Percentiles rank a stretch among this genome's conserved stretches.
Conservation (phyloP, 1,140 invertebrate species). For the Trichonephila clavata region DNA sequence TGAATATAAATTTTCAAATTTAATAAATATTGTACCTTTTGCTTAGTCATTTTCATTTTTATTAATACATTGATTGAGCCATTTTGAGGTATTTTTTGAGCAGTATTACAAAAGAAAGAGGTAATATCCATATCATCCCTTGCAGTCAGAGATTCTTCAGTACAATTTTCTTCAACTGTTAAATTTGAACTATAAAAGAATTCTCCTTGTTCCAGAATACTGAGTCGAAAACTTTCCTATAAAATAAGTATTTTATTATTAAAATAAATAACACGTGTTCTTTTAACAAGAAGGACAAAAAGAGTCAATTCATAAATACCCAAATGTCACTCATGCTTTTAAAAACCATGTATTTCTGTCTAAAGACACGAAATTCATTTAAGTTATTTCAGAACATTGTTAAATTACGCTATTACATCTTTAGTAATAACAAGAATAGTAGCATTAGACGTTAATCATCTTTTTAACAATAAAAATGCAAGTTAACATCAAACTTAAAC, state of each 20-base stretch:
- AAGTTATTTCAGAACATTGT: no score
- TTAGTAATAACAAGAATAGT: no score
- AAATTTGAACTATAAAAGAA: conserved; percentile 36
- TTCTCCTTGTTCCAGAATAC: conserved; percentile 43
- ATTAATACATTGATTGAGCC: conserved; percentile 57
- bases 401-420: no score
- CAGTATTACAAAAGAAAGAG: not conserved
- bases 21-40: conserved; percentile 34
- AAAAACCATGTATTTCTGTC: no score
- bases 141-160: not conserved
- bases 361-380: no score
- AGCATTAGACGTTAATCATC: no score
- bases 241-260: not conserved
- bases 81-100: conserved; percentile 44
- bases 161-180: not conserved
- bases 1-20: no score
- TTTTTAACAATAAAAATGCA: no score
- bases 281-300: no score
- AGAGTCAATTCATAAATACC: no score
- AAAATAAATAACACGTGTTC: not conserved
- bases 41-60: not conserved
- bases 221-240: conserved; percentile 55
- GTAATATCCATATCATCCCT: not conserved
- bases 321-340: no score
- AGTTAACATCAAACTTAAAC: no score